Conservation (phyloP, 2,888 invertebrate species). For the Nomada hirtipes region DNA sequence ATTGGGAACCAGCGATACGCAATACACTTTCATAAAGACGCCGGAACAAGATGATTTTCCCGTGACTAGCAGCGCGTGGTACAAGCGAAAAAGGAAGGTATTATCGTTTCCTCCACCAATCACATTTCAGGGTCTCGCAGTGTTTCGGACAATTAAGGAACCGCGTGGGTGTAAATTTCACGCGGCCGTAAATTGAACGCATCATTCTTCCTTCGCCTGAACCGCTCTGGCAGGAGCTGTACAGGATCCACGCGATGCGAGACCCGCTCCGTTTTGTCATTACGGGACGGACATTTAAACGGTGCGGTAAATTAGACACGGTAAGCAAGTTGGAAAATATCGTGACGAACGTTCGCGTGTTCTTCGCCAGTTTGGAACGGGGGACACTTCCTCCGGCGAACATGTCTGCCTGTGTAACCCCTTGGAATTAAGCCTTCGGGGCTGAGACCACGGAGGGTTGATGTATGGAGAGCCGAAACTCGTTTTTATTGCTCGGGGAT, state of each 20-base stretch:
- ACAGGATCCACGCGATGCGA: background rate
- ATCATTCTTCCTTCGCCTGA: background rate
- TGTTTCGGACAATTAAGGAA: slow-evolving; percentile 16
- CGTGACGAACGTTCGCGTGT: slow-evolving; percentile 22
- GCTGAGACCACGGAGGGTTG: slow-evolving; percentile 28
- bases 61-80: background rate
- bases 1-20: no score
- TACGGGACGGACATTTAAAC: background rate
- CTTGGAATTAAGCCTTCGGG: slow-evolving; percentile 41
- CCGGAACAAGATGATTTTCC: slow-evolving; percentile 12
- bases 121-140: background rate
- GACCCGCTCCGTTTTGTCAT: background rate
- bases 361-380: slow-evolving; percentile 8
- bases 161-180: background rate
- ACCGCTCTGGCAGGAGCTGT: background rate
- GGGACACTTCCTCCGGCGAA: background rate
- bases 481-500: slow-evolving; percentile 17
- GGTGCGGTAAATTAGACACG: background rate
- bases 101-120: background rate
- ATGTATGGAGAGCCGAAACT: slow-evolving; percentile 11
- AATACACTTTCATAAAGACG: slow-evolving; percentile 24
- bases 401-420: slow-evolving; percentile 17
- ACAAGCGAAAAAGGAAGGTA: background rate
- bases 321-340: slow-evolving; percentile 1
- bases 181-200: background rate